Evolutionary conservation across 2,113 vertebrate genomes (phyloP), one percentile per base, ranked within the genome.

Genomic region (Rynchops niger): DNA sequence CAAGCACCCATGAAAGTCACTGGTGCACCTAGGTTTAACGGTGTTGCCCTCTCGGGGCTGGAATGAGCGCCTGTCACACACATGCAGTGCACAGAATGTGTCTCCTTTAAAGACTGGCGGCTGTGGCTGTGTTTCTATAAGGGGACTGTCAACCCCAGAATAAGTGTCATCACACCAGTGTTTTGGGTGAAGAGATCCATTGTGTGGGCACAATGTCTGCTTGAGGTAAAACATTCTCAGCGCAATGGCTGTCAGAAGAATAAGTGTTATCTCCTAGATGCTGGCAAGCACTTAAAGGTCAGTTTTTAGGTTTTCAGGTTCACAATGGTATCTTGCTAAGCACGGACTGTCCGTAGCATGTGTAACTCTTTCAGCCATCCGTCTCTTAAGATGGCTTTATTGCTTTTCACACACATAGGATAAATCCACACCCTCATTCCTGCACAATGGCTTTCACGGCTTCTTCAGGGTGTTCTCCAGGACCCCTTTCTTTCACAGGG

Each of bases 271-370:
- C 70, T 95, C 71, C 50, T 62, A 66, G 88, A 91, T 74, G 23
- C 18, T 94, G 95, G 73, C 73, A 94, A 90, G 71, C 49, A 70
- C 78, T 91, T 90, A 62, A 61, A 95, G 70, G 72, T 88, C 67
- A 82, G 38, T 9, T 70, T 96, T 81, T 82, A 81, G 79, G 97
- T 98, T 97, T 97, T 95, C 94, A 97, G 97, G 95, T 97, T 95
- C 86, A 40, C 95, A 87, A 15, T 95, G 91, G 74, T 82, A 52
- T 90, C 89, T 96, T 92, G 71, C 49, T 58, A 92, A 86, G 91
- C 26, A 82, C 22, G 36, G 81, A 86, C 73, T 73, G 30, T 80
- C 74, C 7, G 1, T 10, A 82, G 78, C 59, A 23, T 1, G 17
- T 96, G 95, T 94, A 98, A 96, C 93, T 83, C 81, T 93, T 92